Evolutionary conservation across 2,797 vertebrate species (phyloP), one percentile per base, ranked within the genome.

Genomic region (Megaceryle alcyon): DNA sequence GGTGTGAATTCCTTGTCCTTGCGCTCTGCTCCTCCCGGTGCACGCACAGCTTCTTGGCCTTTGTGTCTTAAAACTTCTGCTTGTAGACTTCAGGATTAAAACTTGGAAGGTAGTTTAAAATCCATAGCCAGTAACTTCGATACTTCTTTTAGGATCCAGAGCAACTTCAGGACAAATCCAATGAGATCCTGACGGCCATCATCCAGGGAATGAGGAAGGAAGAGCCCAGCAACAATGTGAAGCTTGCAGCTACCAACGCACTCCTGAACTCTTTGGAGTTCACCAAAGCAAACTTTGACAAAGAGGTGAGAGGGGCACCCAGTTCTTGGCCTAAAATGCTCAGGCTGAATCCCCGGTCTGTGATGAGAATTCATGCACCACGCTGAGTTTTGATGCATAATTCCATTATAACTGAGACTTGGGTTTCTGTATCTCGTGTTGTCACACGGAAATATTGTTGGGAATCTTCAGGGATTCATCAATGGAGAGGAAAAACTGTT

Each of bases 161-260:
- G 96, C 99, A 99, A 94, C 99, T 99, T 90, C 99, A 99, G 98
- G 99, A 99, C 68, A 99, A 99, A 94, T 99, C 99, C 95, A 99
- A 99, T 97, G 99, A 99, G 97, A 99, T 99, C 97, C 98, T 99
- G 97, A 99, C 99, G 0, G 99, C 99, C 96, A 99, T 99, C 95
- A 99, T 99, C 97, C 99, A 99, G 98, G 99, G 99, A 82, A 99
- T 99, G 99, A 98, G 99, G 93, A 99, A 99, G 97, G 99, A 99
- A 96, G 99, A 99, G 96, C 99, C 99, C 60, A 99, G 99, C 97
- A 99, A 99, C 98, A 99, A 99, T 72, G 99, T 99, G 77, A 99
- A 99, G 93, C 98, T 99, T 19, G 99, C 99, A 0, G 99, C 99
- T 8, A 99, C 99, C 23, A 99, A 99, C 53, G 99, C 99, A 17